Evolutionary conservation across 2,888 invertebrate species (phyloP), one percentile per base, ranked within the genome.

Genomic region (Minunthozetes semirufus): DNA sequence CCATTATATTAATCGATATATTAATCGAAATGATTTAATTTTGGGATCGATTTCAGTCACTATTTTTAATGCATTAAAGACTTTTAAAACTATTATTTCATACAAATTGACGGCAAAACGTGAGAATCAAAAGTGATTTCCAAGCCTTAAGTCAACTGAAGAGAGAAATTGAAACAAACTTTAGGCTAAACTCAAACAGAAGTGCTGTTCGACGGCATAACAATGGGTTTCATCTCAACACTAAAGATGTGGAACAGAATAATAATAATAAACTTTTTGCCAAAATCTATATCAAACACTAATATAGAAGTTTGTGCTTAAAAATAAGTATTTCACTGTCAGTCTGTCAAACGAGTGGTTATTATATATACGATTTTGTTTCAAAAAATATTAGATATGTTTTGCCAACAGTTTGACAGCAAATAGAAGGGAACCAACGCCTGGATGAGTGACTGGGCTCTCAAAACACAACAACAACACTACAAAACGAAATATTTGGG

Each of bases 201-300:
- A 59, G 15, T 29, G 6, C 9, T 56, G 19, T 56, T 56, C 15
- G 27, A 15, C 17, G 1, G 27, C 27, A 27, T 15, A 6, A 29
- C 59, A 59, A 59, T 59, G 33, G 29, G 42, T 38, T 42, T 66
- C 29, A 66, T 66, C 63, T 63, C 38, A 38, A 29, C 42, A 66
- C 66, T 66, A 42, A 42, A 66, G 66, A 66, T 42, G 66, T 66
- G 66, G 66, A 42, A 42, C 66, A 66, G 17, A 29, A 53, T 53
- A 42, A 42, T 42, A 29, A 53, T 53, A 42, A 42, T 42, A 42
- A 42, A 42, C 42, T 42, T 13, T 9, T 42, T 42, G 8, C 13
- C 42, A 11, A 42, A 42, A 42, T 9, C 42, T 1, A 42, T n/a
- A 13, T 11, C 8, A 42, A 42, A 42, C 8, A 42, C 42, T 42